Evolutionary conservation across 2,888 invertebrate species (phyloP).

Genomic region (Camptogramma bilineatum): DNA sequence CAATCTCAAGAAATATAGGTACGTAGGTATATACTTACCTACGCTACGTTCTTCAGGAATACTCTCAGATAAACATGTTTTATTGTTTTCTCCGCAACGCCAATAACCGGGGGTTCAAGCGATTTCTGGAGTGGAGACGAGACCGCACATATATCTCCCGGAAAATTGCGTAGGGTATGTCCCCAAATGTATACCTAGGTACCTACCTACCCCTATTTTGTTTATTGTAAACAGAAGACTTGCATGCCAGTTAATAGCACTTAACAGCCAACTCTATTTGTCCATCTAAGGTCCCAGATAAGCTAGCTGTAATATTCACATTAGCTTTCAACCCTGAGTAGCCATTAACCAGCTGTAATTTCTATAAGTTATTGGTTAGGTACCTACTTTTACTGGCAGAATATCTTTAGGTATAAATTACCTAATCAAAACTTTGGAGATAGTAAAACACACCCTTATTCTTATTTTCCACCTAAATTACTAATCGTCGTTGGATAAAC

Average conservation of each 20-base stretch:
- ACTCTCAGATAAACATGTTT: constrained; percentile 28
- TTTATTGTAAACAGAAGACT: constrained; percentile 12
- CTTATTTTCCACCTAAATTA: no score
- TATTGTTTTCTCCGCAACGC: constrained; percentile 33
- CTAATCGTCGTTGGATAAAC: no score
- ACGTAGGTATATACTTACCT: not conserved
- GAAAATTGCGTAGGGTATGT: constrained; percentile 31
- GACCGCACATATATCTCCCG: constrained; percentile 37
- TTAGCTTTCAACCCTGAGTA: no score
- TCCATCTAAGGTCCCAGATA: no score
- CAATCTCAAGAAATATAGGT: not conserved
- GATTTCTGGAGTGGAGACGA: constrained; percentile 41
- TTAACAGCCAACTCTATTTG: no score
- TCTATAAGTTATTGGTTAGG: no score
- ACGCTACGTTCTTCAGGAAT: constrained; percentile 14
- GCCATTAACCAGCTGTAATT: no score
- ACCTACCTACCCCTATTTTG: constrained; percentile 8
- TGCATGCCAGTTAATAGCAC: not conserved
- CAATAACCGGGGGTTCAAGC: constrained; percentile 41
- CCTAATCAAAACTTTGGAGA: no score
- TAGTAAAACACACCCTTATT: no score
- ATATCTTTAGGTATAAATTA: no score
- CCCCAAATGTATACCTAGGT: constrained; percentile 20
- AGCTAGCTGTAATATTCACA: no score
- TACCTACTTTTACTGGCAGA: no score